Conservation (phyloP, 2,888 invertebrate species). For the Amorpha juglandis region DNA sequence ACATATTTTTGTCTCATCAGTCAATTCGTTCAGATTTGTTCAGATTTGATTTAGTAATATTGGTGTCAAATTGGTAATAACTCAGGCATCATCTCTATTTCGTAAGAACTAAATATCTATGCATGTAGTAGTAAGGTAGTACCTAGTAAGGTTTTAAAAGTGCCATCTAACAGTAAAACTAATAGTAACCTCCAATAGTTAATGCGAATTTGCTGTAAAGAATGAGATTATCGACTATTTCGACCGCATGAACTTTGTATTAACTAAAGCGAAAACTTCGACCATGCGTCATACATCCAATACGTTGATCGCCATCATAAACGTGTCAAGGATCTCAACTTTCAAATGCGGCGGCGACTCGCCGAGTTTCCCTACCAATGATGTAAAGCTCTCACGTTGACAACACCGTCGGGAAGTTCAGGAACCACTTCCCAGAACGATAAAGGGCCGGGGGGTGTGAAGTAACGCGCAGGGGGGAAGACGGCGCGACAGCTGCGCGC, state of each 20-base stretch:
- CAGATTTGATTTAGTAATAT: too few species aligned
- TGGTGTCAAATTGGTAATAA: too few species aligned
- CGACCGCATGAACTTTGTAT: constrained; percentile 48
- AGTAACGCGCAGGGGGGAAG: constrained; percentile 54
- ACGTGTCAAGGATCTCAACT: constrained; percentile 78
- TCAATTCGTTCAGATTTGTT: too few species aligned
- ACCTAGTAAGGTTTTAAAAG: neutral
- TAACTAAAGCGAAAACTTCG: constrained; percentile 57
- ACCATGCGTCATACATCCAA: constrained; percentile 61
- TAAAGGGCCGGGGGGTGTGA: constrained; percentile 70
- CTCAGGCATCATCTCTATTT: too few species aligned
- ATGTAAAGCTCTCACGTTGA: constrained; percentile 56
- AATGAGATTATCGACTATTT: constrained; percentile 24
- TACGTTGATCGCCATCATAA: constrained; percentile 48
- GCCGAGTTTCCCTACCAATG: constrained; percentile 50
- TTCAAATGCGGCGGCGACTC: constrained; percentile 51
- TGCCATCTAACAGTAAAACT: neutral
- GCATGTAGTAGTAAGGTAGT: too few species aligned
- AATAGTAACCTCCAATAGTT: too few species aligned
- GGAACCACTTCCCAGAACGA: constrained; percentile 85
- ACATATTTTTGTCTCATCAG: too few species aligned
- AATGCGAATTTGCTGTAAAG: neutral
- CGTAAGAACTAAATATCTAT: too few species aligned
- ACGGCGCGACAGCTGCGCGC: constrained; percentile 78
- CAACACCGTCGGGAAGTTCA: constrained; percentile 80